These are phyloP conservation scores for Pyrrhosoma nymphula DNA, from an alignment of 2,888 invertebrate species.

Conservation along the genomic window DNA sequence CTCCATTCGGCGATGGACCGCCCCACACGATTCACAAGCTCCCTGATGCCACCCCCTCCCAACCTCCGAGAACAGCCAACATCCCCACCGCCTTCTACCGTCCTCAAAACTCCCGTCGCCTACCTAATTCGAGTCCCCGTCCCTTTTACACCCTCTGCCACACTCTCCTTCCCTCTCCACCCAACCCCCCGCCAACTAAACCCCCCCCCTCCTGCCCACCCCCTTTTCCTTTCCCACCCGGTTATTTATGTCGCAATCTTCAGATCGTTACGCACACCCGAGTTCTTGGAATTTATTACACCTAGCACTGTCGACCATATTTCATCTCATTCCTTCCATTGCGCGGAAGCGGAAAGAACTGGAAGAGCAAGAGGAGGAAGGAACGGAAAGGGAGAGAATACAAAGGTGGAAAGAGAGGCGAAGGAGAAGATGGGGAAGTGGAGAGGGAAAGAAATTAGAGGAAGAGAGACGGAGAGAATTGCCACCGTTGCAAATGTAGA, in stretches of 20 bases:
- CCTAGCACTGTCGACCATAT: constrained; percentile 64
- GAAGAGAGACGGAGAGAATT: constrained; percentile 39
- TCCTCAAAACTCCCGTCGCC: neutral
- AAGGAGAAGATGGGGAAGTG: constrained; percentile 4
- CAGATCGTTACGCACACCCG: constrained; percentile 65
- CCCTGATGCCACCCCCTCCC: neutral
- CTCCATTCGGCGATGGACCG: neutral
- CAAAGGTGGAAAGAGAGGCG: neutral
- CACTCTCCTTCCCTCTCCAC: neutral
- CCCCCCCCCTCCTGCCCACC: constrained; percentile 5
- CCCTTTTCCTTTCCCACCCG: neutral
- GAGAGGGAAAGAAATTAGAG: constrained; percentile 19
- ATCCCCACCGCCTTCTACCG: no score
- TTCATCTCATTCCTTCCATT: constrained; percentile 60
- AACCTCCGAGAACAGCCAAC: neutral
- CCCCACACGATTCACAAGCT: neutral
- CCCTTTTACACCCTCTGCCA: neutral
- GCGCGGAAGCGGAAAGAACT: constrained; percentile 31
- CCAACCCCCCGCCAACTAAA: no score
- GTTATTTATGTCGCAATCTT: constrained; percentile 66
- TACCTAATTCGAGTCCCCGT: constrained; percentile 6
- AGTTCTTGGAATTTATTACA: constrained; percentile 66
- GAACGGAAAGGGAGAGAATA: neutral
- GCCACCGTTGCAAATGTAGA: constrained; percentile 67
- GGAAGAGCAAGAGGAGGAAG: constrained; percentile 18